These are phyloP conservation scores for Chionomys nivalis DNA, from an alignment of 2,113 vertebrate species.

Conservation along the genomic window DNA sequence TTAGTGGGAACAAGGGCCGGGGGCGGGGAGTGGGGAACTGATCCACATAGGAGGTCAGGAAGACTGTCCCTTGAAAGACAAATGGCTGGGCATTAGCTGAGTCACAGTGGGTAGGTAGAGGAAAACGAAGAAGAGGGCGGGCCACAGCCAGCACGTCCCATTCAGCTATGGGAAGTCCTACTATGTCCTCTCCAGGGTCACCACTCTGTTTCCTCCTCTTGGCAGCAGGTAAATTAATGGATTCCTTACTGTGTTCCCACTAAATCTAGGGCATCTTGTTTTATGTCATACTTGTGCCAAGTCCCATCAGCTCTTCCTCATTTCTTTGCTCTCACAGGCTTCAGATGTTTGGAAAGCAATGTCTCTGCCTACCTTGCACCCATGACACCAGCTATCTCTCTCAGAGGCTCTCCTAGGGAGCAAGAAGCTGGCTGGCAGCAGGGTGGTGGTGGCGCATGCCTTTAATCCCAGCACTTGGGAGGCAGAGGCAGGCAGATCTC, in stretches of 20 bases:
- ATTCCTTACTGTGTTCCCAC: not conserved
- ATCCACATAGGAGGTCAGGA: not conserved
- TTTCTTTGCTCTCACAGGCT: conserved; percentile 26
- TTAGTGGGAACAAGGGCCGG: rapidly evolving
- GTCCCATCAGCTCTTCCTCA: not conserved
- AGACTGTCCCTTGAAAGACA: not conserved
- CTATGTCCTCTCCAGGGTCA: not conserved
- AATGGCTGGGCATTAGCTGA: not conserved
- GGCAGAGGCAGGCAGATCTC: too few relatives aligned
- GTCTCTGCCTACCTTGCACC: not conserved
- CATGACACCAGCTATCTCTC: not conserved
- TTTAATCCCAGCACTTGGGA: too few relatives aligned
- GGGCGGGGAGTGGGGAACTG: too few relatives aligned
- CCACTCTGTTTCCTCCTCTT: not conserved
- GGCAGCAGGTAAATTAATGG: not conserved
- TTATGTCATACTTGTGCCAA: not conserved
- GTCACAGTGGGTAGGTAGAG: not conserved
- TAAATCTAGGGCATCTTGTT: not conserved
- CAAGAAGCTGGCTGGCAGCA: conserved; percentile 34
- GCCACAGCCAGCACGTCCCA: too few relatives aligned
- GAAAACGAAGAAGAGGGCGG: not conserved
- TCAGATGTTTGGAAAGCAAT: not conserved
- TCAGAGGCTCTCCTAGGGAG: conserved; percentile 59
- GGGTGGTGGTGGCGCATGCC: too few relatives aligned
- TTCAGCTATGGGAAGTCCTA: not conserved